phyloP scores from a whole-genome alignment of 2,888 invertebrate genomes.

The Latheticus oryzae region DNA sequence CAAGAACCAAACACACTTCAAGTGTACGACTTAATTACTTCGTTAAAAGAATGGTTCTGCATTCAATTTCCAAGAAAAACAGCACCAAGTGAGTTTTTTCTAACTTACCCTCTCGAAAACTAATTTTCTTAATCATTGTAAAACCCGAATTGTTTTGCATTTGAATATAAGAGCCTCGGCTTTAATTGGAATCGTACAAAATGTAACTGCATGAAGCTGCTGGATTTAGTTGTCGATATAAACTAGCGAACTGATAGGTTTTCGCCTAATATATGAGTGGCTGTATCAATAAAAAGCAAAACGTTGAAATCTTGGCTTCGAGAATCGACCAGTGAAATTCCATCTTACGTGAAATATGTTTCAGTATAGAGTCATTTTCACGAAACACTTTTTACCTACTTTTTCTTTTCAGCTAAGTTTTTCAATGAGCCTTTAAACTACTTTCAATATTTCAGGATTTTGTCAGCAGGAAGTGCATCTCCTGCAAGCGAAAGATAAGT shows the following conservation, averaged over 20 bases:
- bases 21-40: conserved; percentile 49
- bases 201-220: too few species aligned
- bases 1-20: conserved; percentile 42
- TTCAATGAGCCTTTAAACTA: conserved; percentile 1
- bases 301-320: conserved; percentile 14
- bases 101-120: conserved; percentile 35
- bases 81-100: conserved; percentile 36
- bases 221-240: conserved; percentile 7
- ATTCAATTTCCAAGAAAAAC: conserved; percentile 43
- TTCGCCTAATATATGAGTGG: conserved; percentile 10
- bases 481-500: conserved; percentile 6
- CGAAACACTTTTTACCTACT: not conserved
- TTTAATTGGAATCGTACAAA: conserved; percentile 12
- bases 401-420: conserved; percentile 4
- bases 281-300: conserved; percentile 7
- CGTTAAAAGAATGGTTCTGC: conserved; percentile 47
- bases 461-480: conserved; percentile 7
- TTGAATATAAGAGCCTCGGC: too few species aligned
- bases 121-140: conserved; percentile 50
- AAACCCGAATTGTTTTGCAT: conserved; percentile 47
- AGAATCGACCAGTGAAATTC: conserved; percentile 11
- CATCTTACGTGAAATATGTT: conserved; percentile 14
- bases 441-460: conserved; percentile 12
- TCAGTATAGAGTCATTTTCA: conserved; percentile 4
- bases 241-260: conserved; percentile 9